Evolutionary conservation across 1,140 invertebrate species (phyloP).

Genomic region (Drosophila pseudoobscura): DNA sequence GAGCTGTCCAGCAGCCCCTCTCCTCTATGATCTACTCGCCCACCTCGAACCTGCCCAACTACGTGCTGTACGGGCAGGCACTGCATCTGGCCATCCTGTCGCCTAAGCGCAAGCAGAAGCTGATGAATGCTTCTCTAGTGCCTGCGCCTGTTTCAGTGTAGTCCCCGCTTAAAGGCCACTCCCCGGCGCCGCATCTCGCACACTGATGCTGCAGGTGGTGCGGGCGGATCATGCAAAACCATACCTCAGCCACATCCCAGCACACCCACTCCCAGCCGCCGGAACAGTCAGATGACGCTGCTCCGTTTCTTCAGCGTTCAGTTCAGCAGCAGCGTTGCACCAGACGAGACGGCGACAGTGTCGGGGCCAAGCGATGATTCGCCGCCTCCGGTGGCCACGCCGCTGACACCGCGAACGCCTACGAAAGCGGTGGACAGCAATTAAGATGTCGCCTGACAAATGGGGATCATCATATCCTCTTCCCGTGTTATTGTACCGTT

Average conservation of each 20-base stretch:
- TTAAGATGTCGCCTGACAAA: slow-evolving; percentile 10
- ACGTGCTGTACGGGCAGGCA: slow-evolving; percentile 89
- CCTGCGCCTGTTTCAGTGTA: slow-evolving; percentile 70
- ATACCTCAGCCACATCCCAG: slow-evolving; percentile 30
- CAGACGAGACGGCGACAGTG: slow-evolving; percentile 12
- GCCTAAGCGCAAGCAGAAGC: slow-evolving; percentile 87
- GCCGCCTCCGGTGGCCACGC: neutral
- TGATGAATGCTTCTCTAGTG: slow-evolving; percentile 67
- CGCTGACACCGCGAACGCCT: slow-evolving; percentile 30
- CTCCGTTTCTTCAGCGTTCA: slow-evolving; percentile 78
- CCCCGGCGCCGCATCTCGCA: slow-evolving; percentile 69
- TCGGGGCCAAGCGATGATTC: neutral
- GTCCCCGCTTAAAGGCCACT: slow-evolving; percentile 55
- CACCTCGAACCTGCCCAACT: slow-evolving; percentile 90
- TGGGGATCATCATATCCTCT: no score
- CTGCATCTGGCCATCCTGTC: slow-evolving; percentile 89
- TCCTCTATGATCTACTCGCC: slow-evolving; percentile 85
- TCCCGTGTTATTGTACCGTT: slow-evolving; percentile 29
- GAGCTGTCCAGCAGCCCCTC: slow-evolving; percentile 2
- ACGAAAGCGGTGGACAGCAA: slow-evolving; percentile 54
- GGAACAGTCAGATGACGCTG: slow-evolving; percentile 80
- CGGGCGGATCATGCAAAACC: slow-evolving; percentile 1
- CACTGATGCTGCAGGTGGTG: slow-evolving; percentile 24
- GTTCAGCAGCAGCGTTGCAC: slow-evolving; percentile 31
- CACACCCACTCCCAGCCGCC: slow-evolving; percentile 73